phyloP scores from a whole-genome alignment of 2,113 vertebrate genomes.

The Vireo altiloquus region DNA sequence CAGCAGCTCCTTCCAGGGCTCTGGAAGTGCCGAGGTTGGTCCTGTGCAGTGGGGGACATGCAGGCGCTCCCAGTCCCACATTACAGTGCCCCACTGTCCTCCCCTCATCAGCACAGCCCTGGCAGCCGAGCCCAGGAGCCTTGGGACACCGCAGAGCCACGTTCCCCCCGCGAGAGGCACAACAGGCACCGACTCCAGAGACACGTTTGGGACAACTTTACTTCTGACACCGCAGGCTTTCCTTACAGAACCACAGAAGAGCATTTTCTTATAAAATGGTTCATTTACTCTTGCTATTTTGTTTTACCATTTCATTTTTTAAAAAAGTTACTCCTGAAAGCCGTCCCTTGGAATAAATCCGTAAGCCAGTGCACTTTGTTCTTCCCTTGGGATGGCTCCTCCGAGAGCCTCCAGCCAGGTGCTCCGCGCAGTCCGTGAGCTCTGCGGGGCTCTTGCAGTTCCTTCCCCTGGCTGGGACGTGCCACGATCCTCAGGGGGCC shows the following conservation, averaged over 20 bases:
- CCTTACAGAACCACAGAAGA: neutral
- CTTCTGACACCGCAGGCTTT: neutral
- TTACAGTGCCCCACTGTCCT: neutral
- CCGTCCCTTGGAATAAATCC: neutral
- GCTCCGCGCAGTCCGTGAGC: neutral
- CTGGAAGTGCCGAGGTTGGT: accelerated
- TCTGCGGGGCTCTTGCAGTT: neutral
- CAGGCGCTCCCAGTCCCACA: neutral
- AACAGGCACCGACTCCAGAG: neutral
- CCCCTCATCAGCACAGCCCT: no score
- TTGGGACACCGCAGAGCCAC: accelerated
- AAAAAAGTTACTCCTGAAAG: constrained; percentile 22
- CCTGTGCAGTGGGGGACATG: neutral
- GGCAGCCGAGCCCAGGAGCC: no score
- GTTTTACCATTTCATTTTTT: neutral
- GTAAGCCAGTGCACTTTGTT: neutral
- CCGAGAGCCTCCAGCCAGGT: no score
- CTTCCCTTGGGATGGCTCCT: neutral
- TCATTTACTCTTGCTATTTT: neutral
- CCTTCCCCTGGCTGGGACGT: accelerated
- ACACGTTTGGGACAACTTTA: constrained; percentile 3
- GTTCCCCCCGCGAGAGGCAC: accelerated
- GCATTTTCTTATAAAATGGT: neutral
- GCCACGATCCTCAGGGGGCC: neutral
- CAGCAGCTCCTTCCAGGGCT: neutral